Conservation (phyloP, 30 jellyfish, hydroid and myxozoan species). For the Aurelia coerulea region DNA sequence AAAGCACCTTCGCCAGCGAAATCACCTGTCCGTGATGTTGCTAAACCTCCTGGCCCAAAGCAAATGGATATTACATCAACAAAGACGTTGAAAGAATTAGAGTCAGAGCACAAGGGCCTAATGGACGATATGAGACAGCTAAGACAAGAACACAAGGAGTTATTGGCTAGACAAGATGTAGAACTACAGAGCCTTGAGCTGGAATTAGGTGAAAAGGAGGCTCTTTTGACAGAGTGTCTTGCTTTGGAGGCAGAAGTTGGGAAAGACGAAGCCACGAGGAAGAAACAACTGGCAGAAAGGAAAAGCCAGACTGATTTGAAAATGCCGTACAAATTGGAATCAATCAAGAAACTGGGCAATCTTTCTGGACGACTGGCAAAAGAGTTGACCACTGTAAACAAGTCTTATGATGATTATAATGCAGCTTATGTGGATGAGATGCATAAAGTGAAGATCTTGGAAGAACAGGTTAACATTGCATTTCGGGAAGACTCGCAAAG, state of each 20-base stretch:
- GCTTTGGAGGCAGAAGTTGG: conserved; percentile 16
- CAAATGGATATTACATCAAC: not conserved
- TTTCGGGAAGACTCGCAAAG: not conserved
- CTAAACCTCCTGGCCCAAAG: not conserved
- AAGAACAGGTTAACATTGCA: conserved; percentile 10
- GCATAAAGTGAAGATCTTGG: not conserved
- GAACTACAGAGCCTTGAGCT: conserved; percentile 8
- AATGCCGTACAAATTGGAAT: conserved; percentile 49
- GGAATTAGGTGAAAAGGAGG: conserved; percentile 42
- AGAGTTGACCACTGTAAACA: conserved; percentile 13
- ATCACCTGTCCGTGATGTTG: not conserved
- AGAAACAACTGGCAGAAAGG: not conserved
- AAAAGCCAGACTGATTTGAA: conserved; percentile 3
- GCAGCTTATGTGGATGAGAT: conserved; percentile 11
- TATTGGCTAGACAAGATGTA: not conserved
- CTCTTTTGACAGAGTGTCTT: conserved; percentile 43
- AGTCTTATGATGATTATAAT: not conserved
- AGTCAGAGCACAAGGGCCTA: conserved; percentile 21
- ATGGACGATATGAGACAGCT: conserved; percentile 37
- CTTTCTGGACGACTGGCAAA: conserved; percentile 39
- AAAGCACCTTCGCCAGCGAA: not conserved
- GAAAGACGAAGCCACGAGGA: not conserved
- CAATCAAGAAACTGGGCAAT: conserved; percentile 42
- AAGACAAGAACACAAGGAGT: conserved; percentile 28
- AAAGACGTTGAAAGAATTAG: conserved; percentile 14